A percentile compares a stretch with the other conserved stretches of the same genome.
Conservation (phyloP, 2,797 vertebrate genomes). For the Karalla daura region DNA sequence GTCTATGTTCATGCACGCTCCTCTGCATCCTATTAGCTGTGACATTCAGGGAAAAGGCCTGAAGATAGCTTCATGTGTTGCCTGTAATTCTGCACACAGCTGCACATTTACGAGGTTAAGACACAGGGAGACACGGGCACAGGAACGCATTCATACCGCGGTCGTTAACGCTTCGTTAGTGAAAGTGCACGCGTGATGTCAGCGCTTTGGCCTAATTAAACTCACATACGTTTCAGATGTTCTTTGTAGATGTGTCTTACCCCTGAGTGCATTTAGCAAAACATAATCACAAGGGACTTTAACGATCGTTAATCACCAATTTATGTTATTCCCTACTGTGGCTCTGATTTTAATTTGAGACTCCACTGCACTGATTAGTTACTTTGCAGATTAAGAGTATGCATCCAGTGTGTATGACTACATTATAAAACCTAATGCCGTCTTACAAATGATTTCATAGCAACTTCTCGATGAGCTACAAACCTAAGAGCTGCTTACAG, state of each 20-base stretch:
- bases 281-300: neutral
- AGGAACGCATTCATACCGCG: constrained; percentile 10
- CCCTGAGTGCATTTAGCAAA: neutral
- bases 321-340: neutral
- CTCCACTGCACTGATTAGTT: neutral
- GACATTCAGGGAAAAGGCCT: constrained; percentile 32
- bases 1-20: neutral
- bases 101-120: constrained; percentile 21
- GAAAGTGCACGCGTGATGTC: constrained; percentile 41
- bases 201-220: constrained; percentile 38
- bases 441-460: neutral
- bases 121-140: neutral
- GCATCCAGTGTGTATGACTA: neutral
- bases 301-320: neutral
- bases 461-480: neutral
- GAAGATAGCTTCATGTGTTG: constrained; percentile 1
- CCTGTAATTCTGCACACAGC: constrained; percentile 12
- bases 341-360: neutral
- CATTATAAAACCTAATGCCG: neutral
- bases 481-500: neutral
- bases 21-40: constrained; percentile 18
- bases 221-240: constrained; percentile 15
- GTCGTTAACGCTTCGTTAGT: constrained; percentile 38
- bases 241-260: constrained; percentile 17
- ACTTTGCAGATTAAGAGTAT: neutral